phyloP scores from a whole-genome alignment of 2,113 vertebrate species.

The Puntigrus tetrazona region DNA sequence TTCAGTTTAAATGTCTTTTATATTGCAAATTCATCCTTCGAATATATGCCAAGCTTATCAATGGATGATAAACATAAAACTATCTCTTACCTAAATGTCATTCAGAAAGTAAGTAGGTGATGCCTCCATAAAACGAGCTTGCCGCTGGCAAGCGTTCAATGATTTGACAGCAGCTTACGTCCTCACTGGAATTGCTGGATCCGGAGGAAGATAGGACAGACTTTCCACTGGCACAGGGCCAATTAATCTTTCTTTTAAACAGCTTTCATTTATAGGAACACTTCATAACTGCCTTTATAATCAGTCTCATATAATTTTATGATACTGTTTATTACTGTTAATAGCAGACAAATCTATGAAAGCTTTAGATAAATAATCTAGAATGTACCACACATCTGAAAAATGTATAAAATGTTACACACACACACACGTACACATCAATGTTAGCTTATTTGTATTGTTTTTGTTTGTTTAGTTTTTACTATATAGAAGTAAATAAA shows the following conservation, averaged over 20 bases:
- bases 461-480: no score
- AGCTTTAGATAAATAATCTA: neutral
- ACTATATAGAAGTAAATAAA: neutral
- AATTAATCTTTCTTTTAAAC: conserved; percentile 37
- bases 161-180: neutral
- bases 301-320: neutral
- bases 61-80: neutral
- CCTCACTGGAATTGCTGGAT: neutral
- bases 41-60: neutral
- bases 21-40: neutral
- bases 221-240: conserved; percentile 19
- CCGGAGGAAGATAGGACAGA: neutral
- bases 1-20: neutral
- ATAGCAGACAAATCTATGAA: neutral
- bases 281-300: conserved; percentile 35
- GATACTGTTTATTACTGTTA: neutral
- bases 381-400: neutral
- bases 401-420: neutral
- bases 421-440: neutral
- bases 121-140: neutral
- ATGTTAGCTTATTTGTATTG: neutral
- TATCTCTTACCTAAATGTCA: conserved; percentile 12
- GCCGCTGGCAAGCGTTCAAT: neutral
- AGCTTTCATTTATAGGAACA: conserved; percentile 25
- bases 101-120: conserved; percentile 7